Base-by-base conservation (phyloP, 2,888 invertebrate genomes). In the Parnassius orleans region DNA sequence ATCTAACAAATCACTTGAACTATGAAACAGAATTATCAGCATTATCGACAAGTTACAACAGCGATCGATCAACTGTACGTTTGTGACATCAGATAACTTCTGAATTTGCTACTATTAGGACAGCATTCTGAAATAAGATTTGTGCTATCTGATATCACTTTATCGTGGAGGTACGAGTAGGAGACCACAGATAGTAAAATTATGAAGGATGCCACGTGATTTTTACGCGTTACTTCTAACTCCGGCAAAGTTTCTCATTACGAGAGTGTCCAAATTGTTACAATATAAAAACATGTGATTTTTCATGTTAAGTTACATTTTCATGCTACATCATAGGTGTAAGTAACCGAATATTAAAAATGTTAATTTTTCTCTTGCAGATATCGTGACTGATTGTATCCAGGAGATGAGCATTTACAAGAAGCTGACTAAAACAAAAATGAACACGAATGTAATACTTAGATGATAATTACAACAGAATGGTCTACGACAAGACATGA, bases 401-500 rank as follows among this genome's bases (percentile, higher is more conserved):
- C 41, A 33, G 47, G 53, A 63, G 5, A 60, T 63, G 60, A 60
- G 41, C 15, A 42, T 55, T 48, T 24, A 47, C 24, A 41, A 33
- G 48, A 64, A 51, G 48, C 33, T 41, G 12, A 46, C n/a, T 14
- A 46, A 64, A 9, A 44, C 19, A 53, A 57, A 41, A 52, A 64
- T 48, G 50, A 62, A 51, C 41, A 50, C 54, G 15, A 53, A 10
- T 44, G 58, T 53, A 55, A 15, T 2, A 5, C 44, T 55, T n/a
- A 55, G 56, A 61, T 55, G 48, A 61, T n/a, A 62, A 42, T 57
- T 44, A 9, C 57, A 68, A 69, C 66, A 82, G 67, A 78, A 87
- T 86, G 86, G 75, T 82, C 76, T 79, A 72, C 68, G 73, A 80
- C 73, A 75, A 81, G 72, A 86, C 81, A 81, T 85, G 86, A 73